Percentiles rank a stretch among this genome's conserved stretches.
Conservation (phyloP, 2,113 vertebrate genomes). For the Ctenodactylus gundi region DNA sequence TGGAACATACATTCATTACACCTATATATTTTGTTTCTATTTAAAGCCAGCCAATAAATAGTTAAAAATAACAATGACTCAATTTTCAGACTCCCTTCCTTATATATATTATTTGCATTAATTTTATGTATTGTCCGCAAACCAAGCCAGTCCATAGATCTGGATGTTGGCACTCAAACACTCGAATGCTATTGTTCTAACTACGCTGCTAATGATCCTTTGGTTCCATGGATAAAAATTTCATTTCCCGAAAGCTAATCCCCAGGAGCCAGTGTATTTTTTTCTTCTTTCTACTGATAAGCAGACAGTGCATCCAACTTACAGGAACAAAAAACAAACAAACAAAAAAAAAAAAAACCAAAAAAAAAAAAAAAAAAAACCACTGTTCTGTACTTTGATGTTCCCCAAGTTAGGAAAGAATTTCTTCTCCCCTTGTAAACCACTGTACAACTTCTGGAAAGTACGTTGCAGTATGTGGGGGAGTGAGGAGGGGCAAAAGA, state of each 20-base stretch:
- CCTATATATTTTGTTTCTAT: not conserved
- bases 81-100: not conserved
- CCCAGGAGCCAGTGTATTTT: conserved; percentile 25
- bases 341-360: no score
- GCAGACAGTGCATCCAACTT: conserved; percentile 48
- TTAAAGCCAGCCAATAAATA: not conserved
- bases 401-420: conserved; percentile 44
- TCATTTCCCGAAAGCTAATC: conserved; percentile 67
- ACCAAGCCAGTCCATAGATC: not conserved
- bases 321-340: conserved; percentile 58
- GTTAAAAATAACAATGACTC: not conserved
- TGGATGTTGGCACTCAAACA: conserved; percentile 40
- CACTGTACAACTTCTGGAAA: conserved; percentile 36
- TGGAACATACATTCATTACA: not conserved
- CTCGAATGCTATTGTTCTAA: conserved; percentile 70
- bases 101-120: conserved; percentile 19
- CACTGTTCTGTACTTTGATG: conserved; percentile 63
- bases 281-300: conserved; percentile 58
- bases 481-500: not conserved
- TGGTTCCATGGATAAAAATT: conserved; percentile 68
- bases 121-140: not conserved
- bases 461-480: not conserved
- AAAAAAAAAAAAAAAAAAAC: conserved; percentile 69
- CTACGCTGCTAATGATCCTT: conserved; percentile 40
- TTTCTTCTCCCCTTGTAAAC: conserved; percentile 33